phyloP scores from a whole-genome alignment of 2,113 vertebrate species.

The Oreochromis spilurus region DNA sequence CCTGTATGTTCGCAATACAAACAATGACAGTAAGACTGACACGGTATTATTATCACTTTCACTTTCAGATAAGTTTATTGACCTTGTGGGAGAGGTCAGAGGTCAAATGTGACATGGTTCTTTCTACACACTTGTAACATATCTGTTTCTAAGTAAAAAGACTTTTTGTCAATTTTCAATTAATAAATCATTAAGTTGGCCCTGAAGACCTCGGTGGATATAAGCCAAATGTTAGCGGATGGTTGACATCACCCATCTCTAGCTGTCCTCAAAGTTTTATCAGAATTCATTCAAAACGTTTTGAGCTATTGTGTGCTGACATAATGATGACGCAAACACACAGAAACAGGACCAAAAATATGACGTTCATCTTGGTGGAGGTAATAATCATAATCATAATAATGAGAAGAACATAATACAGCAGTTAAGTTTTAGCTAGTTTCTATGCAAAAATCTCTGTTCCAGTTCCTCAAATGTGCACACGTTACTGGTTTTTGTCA shows the following conservation, averaged over 20 bases:
- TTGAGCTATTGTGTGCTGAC: neutral
- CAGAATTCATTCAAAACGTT: neutral
- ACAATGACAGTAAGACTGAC: neutral
- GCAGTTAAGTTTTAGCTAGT: neutral
- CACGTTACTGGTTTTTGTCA: neutral
- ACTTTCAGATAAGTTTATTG: too few species aligned
- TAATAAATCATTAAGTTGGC: too few species aligned
- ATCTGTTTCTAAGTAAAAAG: neutral
- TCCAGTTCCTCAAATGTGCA: neutral
- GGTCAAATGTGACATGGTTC: neutral
- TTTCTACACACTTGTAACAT: neutral
- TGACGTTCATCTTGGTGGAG: too few species aligned
- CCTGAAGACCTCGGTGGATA: neutral
- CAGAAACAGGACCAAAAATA: neutral
- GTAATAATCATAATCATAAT: too few species aligned
- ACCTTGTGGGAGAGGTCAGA: too few species aligned
- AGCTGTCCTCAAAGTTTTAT: too few species aligned
- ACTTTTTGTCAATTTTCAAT: too few species aligned
- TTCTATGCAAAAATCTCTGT: too few species aligned
- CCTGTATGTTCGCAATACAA: neutral
- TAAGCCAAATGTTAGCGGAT: too few species aligned
- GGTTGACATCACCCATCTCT: too few species aligned
- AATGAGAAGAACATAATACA: neutral
- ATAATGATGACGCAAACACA: neutral
- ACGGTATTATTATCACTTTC: too few species aligned